Base-by-base conservation (phyloP, 2,888 invertebrate species). In the Drosophila nr. perissopoda region DNA sequence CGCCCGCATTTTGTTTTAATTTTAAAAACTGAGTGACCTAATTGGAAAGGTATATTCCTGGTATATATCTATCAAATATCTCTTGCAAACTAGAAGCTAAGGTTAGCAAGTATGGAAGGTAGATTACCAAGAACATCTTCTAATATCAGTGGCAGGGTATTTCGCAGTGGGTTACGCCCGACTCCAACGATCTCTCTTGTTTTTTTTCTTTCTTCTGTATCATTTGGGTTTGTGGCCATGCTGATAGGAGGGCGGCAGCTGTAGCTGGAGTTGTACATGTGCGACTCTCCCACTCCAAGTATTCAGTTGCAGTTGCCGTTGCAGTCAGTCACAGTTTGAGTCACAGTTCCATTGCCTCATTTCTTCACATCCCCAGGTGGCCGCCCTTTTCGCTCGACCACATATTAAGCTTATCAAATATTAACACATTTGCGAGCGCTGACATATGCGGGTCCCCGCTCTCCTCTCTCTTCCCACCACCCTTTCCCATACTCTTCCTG, bases 351-450 rank as follows among this genome's bases (percentile, higher is more conserved):
- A 49, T 52, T 45, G 48, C 21, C 27, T 36, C 54, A 60, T 56
- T 61, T 57, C 61, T 40, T n/a, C 40, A 6, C 16, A 51, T 52
- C 69, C 65, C 76, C 65, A 76, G 75, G 70, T 75, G 74, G 63
- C 75, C 49, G 63, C 75, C 54, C 54, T 40, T 25, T 36, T 45
- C 27, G 25, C 73, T 70, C 82, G 85, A 83, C 85, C 87, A 82
- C 87, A 87, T 89, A 87, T 85, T 76, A 87, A 78, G 85, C 82
- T 84, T 87, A 90, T 89, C 79, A 89, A 89, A 90, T 90, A 89
- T 89, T 89, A 90, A 90, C 83, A 90, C 82, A 85, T 89, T 87
- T 80, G 65, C 80, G 65, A 81, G 86, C 85, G 83, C 83, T 79
- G 88, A 88, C 85, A 83, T 72, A 77, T 79, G 77, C 76, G 81